Evolutionary conservation across 2,888 invertebrate genomes (phyloP), one percentile per base, ranked within the genome.

Genomic region (Epicampocera succincta): DNA sequence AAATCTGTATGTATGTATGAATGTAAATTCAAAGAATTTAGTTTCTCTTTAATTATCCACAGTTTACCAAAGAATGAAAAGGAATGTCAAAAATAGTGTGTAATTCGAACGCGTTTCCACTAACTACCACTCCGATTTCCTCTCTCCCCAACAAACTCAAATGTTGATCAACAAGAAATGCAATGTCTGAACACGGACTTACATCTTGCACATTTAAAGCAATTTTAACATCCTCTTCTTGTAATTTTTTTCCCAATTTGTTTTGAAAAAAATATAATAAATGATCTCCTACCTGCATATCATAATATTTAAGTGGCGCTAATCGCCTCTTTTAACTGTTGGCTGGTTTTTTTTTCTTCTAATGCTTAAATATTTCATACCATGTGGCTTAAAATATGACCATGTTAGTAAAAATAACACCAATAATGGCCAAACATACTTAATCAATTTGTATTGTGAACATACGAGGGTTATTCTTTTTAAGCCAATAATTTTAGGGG

Each of bases 231-330:
- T 33, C 33, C 33, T 33, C 33, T 33, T 33, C 33, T 33, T 9
- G 33, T 33, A 15, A n/a, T 46, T 15, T 46, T 6, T 6, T 17
- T 46, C n/a, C 19, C 12, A n/a, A 11, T 6, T 38, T 1, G 15
- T 19, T 12, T 12, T 58, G 17, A 11, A 46, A 48, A n/a, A 46
- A 5, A 33, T 25, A 19, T 75, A 44, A 60, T 60, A 66, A 75
- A 71, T 71, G 56, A 77, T 63, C 60, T 68, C 52, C 68, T 54
- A 52, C 61, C 38, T 68, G 68, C 15, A 60, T 60, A 76, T 76
- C 63, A 60, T 46, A 63, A 77, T 56, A 71, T 77, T 77, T 71
- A 63, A 63, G 48, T 71, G 77, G 71, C 77, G 69, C 65, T 77
- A 63, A 77, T 63, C 60, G 40, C 56, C 63, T 21, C 50, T 71